Evolutionary conservation across 2,888 invertebrate genomes (phyloP), one percentile per base, ranked within the genome.

Genomic region (Rotaria sp.): DNA sequence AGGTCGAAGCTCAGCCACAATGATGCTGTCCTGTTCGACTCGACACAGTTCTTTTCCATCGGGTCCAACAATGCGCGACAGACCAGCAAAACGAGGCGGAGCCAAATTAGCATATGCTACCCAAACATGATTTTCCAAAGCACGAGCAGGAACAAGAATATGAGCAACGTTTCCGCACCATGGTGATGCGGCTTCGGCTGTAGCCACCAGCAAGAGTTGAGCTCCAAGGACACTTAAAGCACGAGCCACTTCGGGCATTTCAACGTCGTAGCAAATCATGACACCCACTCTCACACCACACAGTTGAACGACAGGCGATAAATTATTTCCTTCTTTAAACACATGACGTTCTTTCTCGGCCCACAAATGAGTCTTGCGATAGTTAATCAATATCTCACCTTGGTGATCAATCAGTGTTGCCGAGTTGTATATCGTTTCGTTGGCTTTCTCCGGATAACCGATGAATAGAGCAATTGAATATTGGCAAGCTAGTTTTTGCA

Each of bases 91-190:
- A 18, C 38, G 18, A 30, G 38, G 74, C 13, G 38, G 18, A 7
- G 74, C 30, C 38, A 74, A 38, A 74, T 74, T 74, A 5, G 74
- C 30, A 74, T 74, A 74, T 5, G 74, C 74, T 38, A 74, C 1
- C 74, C 74, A 74, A 35, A 74, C 74, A 38, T 74, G 74, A 38
- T 74, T 74, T 74, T 74, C 74, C 5, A 74, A 21, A 38, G 74
- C 74, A 10, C 74, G 74, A n/a, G 74, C 38, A 38, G 38, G 18
- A 38, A 74, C 21, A 10, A 74, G 3, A 21, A 21, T 3, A 30
- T 5, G 5, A 18, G 74, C 38, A 21, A 74, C 38, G 38, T 74
- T 74, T 74, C 21, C 4, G 38, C 38, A 13, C 5, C 4, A 5
- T 74, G 21, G 30, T 5, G 30, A 30, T 18, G 30, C 3, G 5